Evolutionary conservation across 2,797 vertebrate species (phyloP), one percentile per base, ranked within the genome.

Genomic region (Falco rusticolus): DNA sequence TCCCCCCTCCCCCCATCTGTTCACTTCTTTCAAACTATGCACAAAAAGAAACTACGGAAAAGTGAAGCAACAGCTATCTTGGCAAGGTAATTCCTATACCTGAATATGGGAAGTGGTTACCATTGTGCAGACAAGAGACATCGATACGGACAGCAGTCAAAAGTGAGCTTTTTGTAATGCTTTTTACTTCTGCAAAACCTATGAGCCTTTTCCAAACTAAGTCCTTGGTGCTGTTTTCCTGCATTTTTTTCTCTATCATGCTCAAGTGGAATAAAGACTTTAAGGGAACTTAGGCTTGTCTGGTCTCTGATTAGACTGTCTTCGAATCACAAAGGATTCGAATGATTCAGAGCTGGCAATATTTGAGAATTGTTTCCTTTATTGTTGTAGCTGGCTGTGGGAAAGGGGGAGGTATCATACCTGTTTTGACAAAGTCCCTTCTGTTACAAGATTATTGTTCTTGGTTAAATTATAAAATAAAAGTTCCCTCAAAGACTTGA

Each of bases 391-490:
- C 54, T 80, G 48, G 47, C 14, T 53, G 31, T 57, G 63, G 22
- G 28, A 84, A 86, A 89, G 11, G 22, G 39, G 51, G 17, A 90
- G 13, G 21, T 25, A 31, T 45, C 79, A 56, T 16, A 50, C 13
- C 16, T 71, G 41, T 78, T 88, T 91, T 71, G 70, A 80, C 51
- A 85, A 91, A 48, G 13, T 37, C 57, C 16, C 48, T 64, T 82
- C 70, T 72, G 41, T 64, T 70, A 41, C 37, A 70, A 87, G 91
- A 72, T 24, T 4, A 80, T 76, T 75, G 41, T 75, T 90, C 61
- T 74, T 59, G 9, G 31, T 80, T 90, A 90, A 81, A 86, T 87
- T 90, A 74, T 16, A 64, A 68, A 95, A 80, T 66, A 87, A 70
- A 92, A 66, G 51, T 43, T 56, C 26, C 56, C 94, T 47, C 41